Evolutionary conservation across 2,888 invertebrate species (phyloP).

Genomic region (Hypolimnas misippus): DNA sequence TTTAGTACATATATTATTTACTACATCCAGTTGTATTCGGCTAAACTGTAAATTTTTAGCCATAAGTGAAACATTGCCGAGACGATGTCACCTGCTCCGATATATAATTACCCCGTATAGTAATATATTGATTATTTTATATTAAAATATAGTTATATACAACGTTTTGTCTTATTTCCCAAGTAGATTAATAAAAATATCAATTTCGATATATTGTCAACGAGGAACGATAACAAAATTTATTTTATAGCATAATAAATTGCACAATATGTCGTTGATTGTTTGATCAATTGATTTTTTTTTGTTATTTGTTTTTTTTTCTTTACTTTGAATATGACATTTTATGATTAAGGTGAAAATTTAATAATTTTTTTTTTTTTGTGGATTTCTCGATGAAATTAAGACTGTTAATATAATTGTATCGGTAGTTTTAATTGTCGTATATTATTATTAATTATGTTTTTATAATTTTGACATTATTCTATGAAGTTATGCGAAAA

Average conservation of each 20-base stretch:
- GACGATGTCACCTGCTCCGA: constrained; percentile 10
- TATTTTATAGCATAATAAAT: not conserved
- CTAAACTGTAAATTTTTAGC: not conserved
- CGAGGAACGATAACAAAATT: not conserved
- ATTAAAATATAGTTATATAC: constrained; percentile 15
- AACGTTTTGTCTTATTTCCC: constrained; percentile 11
- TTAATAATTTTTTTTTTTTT: constrained; percentile 8
- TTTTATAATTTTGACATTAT: constrained; percentile 5
- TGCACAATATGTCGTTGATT: constrained; percentile 8
- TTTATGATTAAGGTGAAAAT: not conserved
- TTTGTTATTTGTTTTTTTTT: not conserved
- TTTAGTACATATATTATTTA: not conserved
- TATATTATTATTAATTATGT: constrained; percentile 14
- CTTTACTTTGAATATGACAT: constrained; percentile 5
- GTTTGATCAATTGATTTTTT: not conserved
- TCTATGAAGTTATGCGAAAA: not conserved
- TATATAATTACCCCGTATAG: not conserved
- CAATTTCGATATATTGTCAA: not conserved
- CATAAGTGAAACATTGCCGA: not conserved
- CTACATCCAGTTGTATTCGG: constrained; percentile 2
- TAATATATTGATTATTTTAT: constrained; percentile 23
- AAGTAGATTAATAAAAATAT: constrained; percentile 1
- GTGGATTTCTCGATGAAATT: constrained; percentile 29
- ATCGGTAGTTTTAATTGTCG: constrained; percentile 20
- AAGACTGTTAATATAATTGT: constrained; percentile 38